A percentile compares a stretch with the other conserved stretches of the same genome.
These are phyloP conservation scores for Acipenser transmontanus DNA, from an alignment of 2,797 vertebrate genomes.

Conservation along the genomic window DNA sequence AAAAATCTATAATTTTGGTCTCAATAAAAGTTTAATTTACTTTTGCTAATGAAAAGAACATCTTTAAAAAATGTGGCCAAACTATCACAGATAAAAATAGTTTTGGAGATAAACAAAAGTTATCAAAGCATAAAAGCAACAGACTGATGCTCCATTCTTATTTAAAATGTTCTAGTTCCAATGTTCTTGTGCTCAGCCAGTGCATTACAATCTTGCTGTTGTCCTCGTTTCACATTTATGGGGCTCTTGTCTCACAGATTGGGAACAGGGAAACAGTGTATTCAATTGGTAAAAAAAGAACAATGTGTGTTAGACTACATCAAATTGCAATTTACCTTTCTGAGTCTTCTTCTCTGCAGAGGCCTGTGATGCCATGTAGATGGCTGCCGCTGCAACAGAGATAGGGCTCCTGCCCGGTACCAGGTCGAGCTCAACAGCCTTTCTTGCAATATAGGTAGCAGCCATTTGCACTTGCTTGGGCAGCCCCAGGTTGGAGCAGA, in stretches of 20 bases:
- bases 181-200: too few species aligned
- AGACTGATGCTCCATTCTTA: too few species aligned
- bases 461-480: conserved; percentile 98
- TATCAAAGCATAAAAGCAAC: not conserved
- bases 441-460: conserved; percentile 89
- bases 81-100: not conserved
- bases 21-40: not conserved
- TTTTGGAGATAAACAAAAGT: not conserved
- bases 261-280: too few species aligned
- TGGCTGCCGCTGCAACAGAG: conserved; percentile 93
- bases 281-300: too few species aligned
- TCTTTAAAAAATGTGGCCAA: not conserved
- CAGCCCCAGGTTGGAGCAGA: conserved; percentile 88
- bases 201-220: too few species aligned
- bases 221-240: too few species aligned
- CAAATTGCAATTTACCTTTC: conserved; percentile 69
- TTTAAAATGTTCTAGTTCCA: too few species aligned
- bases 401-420: conserved; percentile 95
- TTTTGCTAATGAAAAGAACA: not conserved
- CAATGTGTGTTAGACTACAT: too few species aligned
- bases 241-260: too few species aligned
- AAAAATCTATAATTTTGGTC: not conserved
- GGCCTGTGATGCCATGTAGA: conserved; percentile 98
- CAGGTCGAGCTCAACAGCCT: conserved; percentile 91
- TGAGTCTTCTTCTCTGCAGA: conserved; percentile 96